Conservation (phyloP, 2,888 invertebrate genomes). For the Synergus itoensis region DNA sequence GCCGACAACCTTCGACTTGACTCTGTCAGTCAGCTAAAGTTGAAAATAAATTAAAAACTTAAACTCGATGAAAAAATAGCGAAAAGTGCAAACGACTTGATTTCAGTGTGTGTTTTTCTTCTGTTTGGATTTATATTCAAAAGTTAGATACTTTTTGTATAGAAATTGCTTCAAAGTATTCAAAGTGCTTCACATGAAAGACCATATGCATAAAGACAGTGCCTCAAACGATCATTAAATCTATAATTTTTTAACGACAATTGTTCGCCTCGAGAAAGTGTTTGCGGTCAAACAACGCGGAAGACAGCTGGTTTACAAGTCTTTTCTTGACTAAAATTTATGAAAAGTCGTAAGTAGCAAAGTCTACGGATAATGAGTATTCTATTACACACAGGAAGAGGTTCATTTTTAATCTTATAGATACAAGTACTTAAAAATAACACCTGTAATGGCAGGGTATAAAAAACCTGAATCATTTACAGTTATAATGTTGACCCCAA, state of each 20-base stretch:
- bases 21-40: too few relatives aligned
- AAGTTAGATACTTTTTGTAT: not conserved
- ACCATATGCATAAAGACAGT: not conserved
- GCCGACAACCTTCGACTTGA: too few relatives aligned
- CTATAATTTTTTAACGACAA: not conserved
- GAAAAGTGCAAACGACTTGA: conserved; percentile 24
- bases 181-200: not conserved
- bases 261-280: not conserved
- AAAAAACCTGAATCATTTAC: not conserved
- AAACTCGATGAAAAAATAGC: not conserved
- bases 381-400: not conserved
- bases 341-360: not conserved
- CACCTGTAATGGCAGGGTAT: not conserved
- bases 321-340: not conserved
- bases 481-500: not conserved
- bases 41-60: too few relatives aligned
- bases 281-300: not conserved
- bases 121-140: too few relatives aligned
- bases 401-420: not conserved
- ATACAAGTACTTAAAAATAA: not conserved
- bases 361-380: not conserved
- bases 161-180: not conserved
- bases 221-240: not conserved
- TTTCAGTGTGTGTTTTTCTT: too few relatives aligned
- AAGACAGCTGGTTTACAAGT: not conserved